Evolutionary conservation across 1,140 invertebrate species (phyloP).

Genomic region (Gonatopus flavifemur): DNA sequence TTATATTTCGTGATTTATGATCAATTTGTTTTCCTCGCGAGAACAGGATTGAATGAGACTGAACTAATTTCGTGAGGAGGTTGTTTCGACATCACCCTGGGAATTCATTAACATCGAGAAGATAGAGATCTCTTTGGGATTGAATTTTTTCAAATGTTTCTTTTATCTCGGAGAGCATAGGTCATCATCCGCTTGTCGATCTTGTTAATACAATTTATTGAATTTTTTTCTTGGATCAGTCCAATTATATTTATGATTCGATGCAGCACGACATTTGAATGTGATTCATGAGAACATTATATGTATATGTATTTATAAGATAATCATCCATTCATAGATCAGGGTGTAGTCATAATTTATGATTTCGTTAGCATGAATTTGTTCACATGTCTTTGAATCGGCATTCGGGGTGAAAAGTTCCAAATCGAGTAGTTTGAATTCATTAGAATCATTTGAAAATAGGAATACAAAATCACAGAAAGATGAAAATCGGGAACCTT

Average conservation of each 20-base stretch:
- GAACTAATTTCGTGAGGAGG: slow-evolving; percentile 44
- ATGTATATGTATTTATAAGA: no score
- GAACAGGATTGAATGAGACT: slow-evolving; percentile 24
- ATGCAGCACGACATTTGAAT: not conserved
- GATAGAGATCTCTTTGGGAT: slow-evolving; percentile 39
- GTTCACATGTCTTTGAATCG: no score
- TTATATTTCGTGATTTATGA: slow-evolving; percentile 51
- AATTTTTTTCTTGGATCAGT: no score
- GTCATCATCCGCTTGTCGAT: slow-evolving; percentile 26
- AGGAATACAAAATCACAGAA: no score
- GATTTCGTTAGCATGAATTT: no score
- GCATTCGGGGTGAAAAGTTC: no score
- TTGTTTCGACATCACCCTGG: slow-evolving; percentile 26
- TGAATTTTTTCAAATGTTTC: slow-evolving; percentile 17
- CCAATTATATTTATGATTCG: slow-evolving; percentile 27
- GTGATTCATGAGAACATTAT: no score
- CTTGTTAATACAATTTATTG: slow-evolving; percentile 34
- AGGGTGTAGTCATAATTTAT: no score
- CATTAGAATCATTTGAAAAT: no score
- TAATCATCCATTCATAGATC: no score
- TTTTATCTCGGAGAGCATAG: slow-evolving; percentile 10
- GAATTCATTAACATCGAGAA: slow-evolving; percentile 43
- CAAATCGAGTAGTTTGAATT: no score
- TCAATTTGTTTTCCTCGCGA: slow-evolving; percentile 28
- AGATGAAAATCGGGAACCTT: no score